phyloP scores from a whole-genome alignment of 2,113 vertebrate species.

The Benthochromis sp. region DNA sequence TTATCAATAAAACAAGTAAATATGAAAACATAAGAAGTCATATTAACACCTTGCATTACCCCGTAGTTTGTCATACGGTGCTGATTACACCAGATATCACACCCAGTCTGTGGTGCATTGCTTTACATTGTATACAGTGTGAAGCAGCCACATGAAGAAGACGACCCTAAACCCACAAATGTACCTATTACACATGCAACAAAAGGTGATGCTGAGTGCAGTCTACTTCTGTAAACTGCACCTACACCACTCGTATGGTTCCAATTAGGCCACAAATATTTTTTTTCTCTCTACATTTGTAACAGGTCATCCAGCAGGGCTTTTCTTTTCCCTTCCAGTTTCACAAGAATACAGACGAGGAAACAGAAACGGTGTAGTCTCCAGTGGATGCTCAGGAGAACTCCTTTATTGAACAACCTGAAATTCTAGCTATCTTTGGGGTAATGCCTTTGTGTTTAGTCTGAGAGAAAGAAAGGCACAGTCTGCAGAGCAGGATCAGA shows the following conservation, averaged over 20 bases:
- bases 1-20: background rate
- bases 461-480: slow-evolving; percentile 26
- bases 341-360: background rate
- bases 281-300: background rate
- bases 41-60: background rate
- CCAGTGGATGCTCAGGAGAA: background rate
- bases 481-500: slow-evolving; percentile 34
- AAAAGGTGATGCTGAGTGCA: background rate
- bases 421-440: slow-evolving; percentile 41
- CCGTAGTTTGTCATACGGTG: background rate
- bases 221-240: background rate
- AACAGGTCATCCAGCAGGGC: background rate
- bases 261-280: background rate
- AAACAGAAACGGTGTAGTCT: background rate
- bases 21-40: background rate
- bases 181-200: background rate
- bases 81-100: background rate
- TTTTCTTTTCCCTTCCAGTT: background rate
- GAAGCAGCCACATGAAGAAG: background rate
- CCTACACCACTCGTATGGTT: background rate
- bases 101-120: background rate
- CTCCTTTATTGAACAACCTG: slow-evolving; percentile 26
- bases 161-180: background rate
- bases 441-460: slow-evolving; percentile 39
- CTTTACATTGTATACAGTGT: background rate